These are phyloP conservation scores for Drosophila ohnishii DNA, from an alignment of 1,140 invertebrate genomes.

Conservation along the genomic window DNA sequence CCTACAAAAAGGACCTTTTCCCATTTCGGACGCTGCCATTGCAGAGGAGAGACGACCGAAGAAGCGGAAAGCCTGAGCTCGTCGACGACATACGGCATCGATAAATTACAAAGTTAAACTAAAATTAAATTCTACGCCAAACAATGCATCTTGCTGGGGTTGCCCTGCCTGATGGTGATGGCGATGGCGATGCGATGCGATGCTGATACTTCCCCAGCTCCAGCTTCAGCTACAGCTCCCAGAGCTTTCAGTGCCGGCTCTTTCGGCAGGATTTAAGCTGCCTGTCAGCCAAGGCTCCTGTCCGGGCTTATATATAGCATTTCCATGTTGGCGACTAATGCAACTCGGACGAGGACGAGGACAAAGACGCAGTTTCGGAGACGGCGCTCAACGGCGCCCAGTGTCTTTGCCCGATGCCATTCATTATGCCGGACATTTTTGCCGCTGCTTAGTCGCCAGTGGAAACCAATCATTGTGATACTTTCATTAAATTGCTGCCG, in stretches of 20 bases:
- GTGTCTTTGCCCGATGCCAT: slow-evolving; percentile 76
- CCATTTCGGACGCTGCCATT: slow-evolving; percentile 27
- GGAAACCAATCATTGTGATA: slow-evolving; percentile 81
- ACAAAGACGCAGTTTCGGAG: slow-evolving; percentile 48
- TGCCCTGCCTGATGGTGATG: slow-evolving; percentile 19
- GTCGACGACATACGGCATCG: slow-evolving; percentile 78
- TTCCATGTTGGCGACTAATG: slow-evolving; percentile 81
- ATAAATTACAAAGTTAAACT: slow-evolving; percentile 82
- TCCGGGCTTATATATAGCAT: slow-evolving; percentile 72
- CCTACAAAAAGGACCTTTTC: slow-evolving; percentile 39
- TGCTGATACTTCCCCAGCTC: slow-evolving; percentile 33
- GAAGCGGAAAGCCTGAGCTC: slow-evolving; percentile 41
- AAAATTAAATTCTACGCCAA: slow-evolving; percentile 82
- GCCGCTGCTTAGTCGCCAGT: slow-evolving; percentile 74
- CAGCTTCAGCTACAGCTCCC: slow-evolving; percentile 8
- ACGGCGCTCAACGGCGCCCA: slow-evolving; percentile 60
- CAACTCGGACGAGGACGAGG: slow-evolving; percentile 61
- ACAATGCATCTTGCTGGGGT: slow-evolving; percentile 74
- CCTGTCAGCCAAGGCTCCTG: slow-evolving; percentile 72
- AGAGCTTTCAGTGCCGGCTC: slow-evolving; percentile 39
- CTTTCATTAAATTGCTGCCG: slow-evolving; percentile 74
- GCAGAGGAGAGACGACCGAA: slow-evolving; percentile 13
- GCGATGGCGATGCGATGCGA: slow-evolving; percentile 19
- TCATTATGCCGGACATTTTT: slow-evolving; percentile 80
- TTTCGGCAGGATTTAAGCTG: slow-evolving; percentile 80